Percentiles rank a stretch among this genome's conserved stretches.
Conservation (phyloP, 2,113 vertebrate species). For the Ascaphus truei region DNA sequence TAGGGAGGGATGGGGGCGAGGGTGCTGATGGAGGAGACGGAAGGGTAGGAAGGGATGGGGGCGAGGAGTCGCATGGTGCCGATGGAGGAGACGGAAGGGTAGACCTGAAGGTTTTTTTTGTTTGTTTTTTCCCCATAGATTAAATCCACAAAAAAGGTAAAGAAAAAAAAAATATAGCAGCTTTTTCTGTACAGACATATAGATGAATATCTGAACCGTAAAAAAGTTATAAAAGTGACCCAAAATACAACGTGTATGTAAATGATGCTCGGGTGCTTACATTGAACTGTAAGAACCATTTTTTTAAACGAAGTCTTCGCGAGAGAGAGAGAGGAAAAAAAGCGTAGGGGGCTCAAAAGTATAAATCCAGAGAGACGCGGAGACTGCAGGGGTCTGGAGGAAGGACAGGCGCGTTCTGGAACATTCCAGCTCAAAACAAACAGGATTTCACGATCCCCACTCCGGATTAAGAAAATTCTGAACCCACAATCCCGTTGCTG, state of each 20-base stretch:
- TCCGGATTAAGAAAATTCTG: background rate
- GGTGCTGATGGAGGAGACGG: conserved; percentile 49
- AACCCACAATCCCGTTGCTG: background rate
- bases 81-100: conserved; percentile 58
- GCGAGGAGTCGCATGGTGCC: conserved; percentile 62
- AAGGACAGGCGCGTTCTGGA: background rate
- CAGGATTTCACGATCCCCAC: background rate
- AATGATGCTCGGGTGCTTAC: conserved; percentile 83
- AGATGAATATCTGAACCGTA: conserved; percentile 94
- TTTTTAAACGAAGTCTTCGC: conserved; percentile 75
- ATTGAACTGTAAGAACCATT: conserved; percentile 87
- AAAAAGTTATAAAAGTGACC: conserved; percentile 98
- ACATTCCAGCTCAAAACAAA: background rate
- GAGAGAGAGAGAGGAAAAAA: conserved; percentile 65
- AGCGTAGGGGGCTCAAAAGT: background rate
- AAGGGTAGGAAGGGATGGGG: conserved; percentile 28
- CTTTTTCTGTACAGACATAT: conserved; percentile 96
- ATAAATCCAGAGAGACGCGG: conserved; percentile 8
- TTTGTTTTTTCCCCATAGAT: conserved; percentile 71
- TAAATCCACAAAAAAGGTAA: conserved; percentile 89
- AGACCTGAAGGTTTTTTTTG: conserved; percentile 85
- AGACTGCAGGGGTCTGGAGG: background rate
- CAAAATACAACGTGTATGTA: conserved; percentile 85
- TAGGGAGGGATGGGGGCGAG: conserved; percentile 38
- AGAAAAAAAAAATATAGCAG: conserved; percentile 96